phyloP scores from a whole-genome alignment of 2,113 vertebrate species.

The Brachyhypopomus occidentalis region DNA sequence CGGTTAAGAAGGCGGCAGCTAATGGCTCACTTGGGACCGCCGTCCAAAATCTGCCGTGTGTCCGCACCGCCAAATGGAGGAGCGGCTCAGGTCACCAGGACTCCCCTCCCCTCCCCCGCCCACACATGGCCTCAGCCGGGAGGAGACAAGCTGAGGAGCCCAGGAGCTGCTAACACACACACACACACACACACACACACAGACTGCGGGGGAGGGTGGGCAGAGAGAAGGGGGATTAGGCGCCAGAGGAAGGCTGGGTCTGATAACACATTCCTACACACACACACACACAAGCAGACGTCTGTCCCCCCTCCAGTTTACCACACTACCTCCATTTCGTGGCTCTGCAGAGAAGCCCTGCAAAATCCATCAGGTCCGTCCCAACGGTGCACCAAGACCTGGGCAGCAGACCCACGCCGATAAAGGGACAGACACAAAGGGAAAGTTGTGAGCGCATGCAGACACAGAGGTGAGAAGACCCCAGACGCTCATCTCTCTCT shows the following conservation, averaged over 20 bases:
- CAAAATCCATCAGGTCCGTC: slow-evolving; percentile 3
- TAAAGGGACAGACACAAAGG: slow-evolving; percentile 13
- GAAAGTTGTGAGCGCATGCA: slow-evolving; percentile 5
- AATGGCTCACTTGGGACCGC: slow-evolving; percentile 14
- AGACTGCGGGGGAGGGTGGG: slow-evolving; percentile 32
- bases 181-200: slow-evolving; percentile 18
- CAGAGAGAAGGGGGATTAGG: slow-evolving; percentile 43
- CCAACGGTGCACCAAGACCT: neutral
- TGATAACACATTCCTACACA: slow-evolving; percentile 56
- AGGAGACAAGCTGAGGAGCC: slow-evolving; percentile 10
- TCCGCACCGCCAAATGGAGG: slow-evolving; percentile 31
- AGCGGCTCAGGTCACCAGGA: slow-evolving; percentile 32
- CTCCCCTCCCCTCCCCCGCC: slow-evolving; percentile 27
- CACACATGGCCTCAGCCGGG: slow-evolving; percentile 12
- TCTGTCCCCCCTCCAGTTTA: neutral
- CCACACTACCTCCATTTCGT: neutral
- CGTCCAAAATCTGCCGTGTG: slow-evolving; percentile 37
- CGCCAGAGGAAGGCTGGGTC: slow-evolving; percentile 56
- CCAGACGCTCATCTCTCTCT: neutral
- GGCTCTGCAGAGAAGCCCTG: slow-evolving; percentile 5
- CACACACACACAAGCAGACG: slow-evolving; percentile 17
- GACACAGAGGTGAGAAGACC: slow-evolving; percentile 2
- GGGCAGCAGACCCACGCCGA: neutral
- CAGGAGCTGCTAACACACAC: slow-evolving; percentile 12
- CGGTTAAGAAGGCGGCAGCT: slow-evolving; percentile 3